Base-by-base conservation (phyloP, 2,888 invertebrate species). In the Epinotia ramella region DNA sequence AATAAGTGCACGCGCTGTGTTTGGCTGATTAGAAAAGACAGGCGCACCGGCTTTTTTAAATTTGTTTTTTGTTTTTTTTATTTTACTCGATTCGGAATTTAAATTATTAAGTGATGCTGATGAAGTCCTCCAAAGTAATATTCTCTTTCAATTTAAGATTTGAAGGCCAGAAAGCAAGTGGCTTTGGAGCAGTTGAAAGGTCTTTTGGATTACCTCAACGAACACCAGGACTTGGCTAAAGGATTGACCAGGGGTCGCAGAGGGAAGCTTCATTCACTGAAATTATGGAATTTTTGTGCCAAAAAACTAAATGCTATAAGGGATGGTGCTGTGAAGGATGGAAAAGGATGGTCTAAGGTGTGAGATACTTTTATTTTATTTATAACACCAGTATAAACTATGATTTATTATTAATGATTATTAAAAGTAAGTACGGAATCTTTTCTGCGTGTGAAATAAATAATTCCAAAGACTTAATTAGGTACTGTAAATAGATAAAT, bases 321-420 rank as follows among this genome's bases (percentile, higher is more conserved):
- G 68, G 82, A 87, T 49, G 86, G 92, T 73, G 84, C 88, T 12
- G 76, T 80, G 66, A 88, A 90, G 79, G 86, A 90, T 82, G 88
- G 88, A 4, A 90, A 87, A 77, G 90, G 88, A n/a, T 92, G 91
- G 91, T 89, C 91, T 6, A 90, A 90, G 89, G 91, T 91, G 79
- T 53, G 53, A 49, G 12, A 64, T 71, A 66, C 20, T 63, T 33
- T n/a, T 24, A 2, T 49, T 59, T 66, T 66, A 2, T 28, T 3
- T 28, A 28, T 28, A 3, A 28, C 24, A 28, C 24, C 24, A 3
- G 24, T 28, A 28, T 28, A 28, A 28, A 28, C 24, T 28, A 28
- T 28, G 3, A 28, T 28, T 28, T 28, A 28, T 28, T 28, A 28
- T 28, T 28, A 28, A 3, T 28, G 1, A 28, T 28, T 28, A 28